Conservation (phyloP, 1,140 invertebrate species). For the Acromyrmex charruanus region DNA sequence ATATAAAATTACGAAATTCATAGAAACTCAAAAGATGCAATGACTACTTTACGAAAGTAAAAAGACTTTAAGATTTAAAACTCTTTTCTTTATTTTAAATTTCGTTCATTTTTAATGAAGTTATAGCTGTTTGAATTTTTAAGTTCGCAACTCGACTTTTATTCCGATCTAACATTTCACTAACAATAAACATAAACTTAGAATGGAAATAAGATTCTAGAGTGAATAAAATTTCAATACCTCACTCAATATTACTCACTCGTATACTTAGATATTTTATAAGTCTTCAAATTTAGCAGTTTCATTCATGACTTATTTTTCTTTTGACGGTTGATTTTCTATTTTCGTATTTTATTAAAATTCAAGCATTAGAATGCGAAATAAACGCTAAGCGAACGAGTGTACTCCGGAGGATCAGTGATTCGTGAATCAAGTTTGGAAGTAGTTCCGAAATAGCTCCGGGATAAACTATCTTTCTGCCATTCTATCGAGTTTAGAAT, state of each 20-base stretch:
- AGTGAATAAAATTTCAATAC: neutral
- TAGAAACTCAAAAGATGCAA: too few relatives aligned
- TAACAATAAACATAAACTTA: too few relatives aligned
- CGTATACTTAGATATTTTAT: neutral
- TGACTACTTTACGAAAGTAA: too few relatives aligned
- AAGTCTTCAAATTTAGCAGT: neutral
- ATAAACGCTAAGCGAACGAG: conserved; percentile 40
- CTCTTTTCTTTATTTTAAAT: too few relatives aligned
- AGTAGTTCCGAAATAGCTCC: conserved; percentile 52
- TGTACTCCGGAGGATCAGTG: conserved; percentile 13
- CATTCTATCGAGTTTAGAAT: conserved; percentile 51
- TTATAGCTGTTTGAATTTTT: too few relatives aligned
- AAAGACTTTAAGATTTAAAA: too few relatives aligned
- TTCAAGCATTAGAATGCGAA: neutral
- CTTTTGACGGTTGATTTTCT: neutral
- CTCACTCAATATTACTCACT: neutral
- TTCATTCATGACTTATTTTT: neutral
- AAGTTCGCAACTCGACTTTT: too few relatives aligned
- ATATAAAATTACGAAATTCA: too few relatives aligned
- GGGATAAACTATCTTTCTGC: conserved; percentile 54
- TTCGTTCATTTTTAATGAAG: too few relatives aligned
- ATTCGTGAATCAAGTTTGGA: conserved; percentile 52
- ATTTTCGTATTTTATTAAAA: conserved; percentile 35
- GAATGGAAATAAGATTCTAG: neutral
- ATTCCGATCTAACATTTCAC: too few relatives aligned